Evolutionary conservation across 37 sponge, comb jelly and placozoan genomes (phyloP), one percentile per base, ranked within the genome.

Genomic region (Petrosia ficiformis): DNA sequence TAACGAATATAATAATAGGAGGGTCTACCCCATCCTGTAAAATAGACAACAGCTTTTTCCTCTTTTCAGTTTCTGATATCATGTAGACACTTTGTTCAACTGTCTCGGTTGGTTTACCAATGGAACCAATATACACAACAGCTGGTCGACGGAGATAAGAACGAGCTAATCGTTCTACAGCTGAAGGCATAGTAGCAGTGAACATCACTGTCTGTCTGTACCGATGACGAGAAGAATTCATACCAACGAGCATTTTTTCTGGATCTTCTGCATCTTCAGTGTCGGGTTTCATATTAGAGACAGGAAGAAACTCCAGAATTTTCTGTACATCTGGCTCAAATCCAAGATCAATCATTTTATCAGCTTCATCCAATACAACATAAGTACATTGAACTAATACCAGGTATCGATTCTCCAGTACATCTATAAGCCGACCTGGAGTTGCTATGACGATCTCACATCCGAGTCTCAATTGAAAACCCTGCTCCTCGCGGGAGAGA

Each of bases 401-500:
- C 34, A 98, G 91, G 72, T 98, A 98, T 26, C 97, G 81, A 57
- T 90, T 90, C 78, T 90, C 90, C 16, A 98, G 73, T 1, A 98
- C 99, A 86, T 98, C 99, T 44, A 98, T 88, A 4, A 98, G 87
- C 71, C 99, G 80, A 33, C 99, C 99, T 33, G 99, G 99, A 38
- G 99, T 98, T 39, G 99, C 99, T 36, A 98, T 95, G 36, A 98
- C 99, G 61, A 98, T 95, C 89, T 98, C 99, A 85, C 95, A 95
- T 3, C 99, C 99, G 19, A 84, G 83, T 30, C 95, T 67, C 19
- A 98, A 84, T 44, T 88, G 86, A 59, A 98, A 98, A 1, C 99
- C 99, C 56, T 98, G 99, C 28, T 95, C 99, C 64, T 98, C 99
- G 4, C 95, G 75, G 4, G 95, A 95, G 39, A 92, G 79, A 34